phyloP scores from a whole-genome alignment of 2,888 invertebrate species.

The Lacanobia oleracea region DNA sequence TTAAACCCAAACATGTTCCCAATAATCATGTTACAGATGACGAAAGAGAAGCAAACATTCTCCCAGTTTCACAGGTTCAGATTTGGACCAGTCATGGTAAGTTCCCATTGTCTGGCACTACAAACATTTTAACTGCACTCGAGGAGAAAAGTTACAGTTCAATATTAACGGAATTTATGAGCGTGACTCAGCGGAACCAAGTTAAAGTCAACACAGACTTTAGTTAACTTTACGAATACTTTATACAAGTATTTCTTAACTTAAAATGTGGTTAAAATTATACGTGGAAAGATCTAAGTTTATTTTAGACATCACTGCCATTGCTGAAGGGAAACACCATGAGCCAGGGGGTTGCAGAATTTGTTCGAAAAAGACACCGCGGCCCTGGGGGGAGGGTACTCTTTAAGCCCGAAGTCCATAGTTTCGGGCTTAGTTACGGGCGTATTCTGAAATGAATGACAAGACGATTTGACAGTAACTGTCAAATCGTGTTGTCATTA shows the following conservation, averaged over 20 bases:
- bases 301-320: no score
- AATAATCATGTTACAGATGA: neutral
- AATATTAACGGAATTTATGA: slow-evolving; percentile 50
- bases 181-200: slow-evolving; percentile 54
- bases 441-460: no score
- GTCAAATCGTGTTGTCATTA: no score
- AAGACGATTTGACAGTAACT: no score
- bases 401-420: no score
- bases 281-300: neutral
- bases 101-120: slow-evolving; percentile 37
- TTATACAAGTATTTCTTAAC: slow-evolving; percentile 42
- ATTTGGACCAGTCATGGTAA: slow-evolving; percentile 42
- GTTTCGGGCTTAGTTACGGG: no score
- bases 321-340: no score
- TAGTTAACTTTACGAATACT: slow-evolving; percentile 42
- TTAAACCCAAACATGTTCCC: no score
- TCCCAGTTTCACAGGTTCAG: slow-evolving; percentile 15
- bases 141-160: slow-evolving; percentile 56
- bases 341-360: no score
- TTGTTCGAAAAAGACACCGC: no score
- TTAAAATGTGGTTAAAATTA: slow-evolving; percentile 30
- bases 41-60: slow-evolving; percentile 8
- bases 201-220: slow-evolving; percentile 42
- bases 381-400: no score
- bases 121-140: slow-evolving; percentile 57